Evolutionary conservation across 1,140 invertebrate species (phyloP), one percentile per base, ranked within the genome.

Genomic region (Plectrocnemia conspersa): DNA sequence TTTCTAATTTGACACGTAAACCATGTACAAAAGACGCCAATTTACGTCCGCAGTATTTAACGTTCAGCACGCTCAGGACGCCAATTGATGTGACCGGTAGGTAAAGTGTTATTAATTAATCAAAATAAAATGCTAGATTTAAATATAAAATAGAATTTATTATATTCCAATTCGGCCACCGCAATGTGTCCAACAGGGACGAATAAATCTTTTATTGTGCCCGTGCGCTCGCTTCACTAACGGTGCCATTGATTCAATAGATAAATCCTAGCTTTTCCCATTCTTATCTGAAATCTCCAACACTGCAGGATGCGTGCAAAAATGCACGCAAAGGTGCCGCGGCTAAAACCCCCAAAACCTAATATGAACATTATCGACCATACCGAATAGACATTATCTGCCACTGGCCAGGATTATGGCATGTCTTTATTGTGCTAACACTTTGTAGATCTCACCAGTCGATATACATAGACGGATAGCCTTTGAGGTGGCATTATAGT

Each of bases 301-400:
- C 58, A 52, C 58, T 48, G 45, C 58, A 56, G 58, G 58, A 49
- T 52, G 49, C 48, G 40, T 53, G 54, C 54, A 52, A 47, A 56
- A 60, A 56, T 53, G 23, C 29, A 19, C 22, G 42, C 49, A 53
- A 60, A 56, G 50, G 38, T 23, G 44, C 58, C 58, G 58, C 58
- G 38, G 19, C 13, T 18, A 6, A n/a, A 38, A 29, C 50, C 36
- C 47, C 36, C 42, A 52, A 54, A 49, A 54, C 58, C 54, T 56
- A 56, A 56, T 56, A 56, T 54, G 46, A 27, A 47, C 42, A 52
- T 56, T 56, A 59, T 59, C 58, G 58, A 56, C 54, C 56, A 42
- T 24, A 22, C 24, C 58, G 13, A 41, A 16, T 32, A 32, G 50
- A 54, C 38, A 52, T 52, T 52, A 44, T 44, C 41, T 33, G 9